Evolutionary conservation across 2,888 invertebrate genomes (phyloP).

Genomic region (Atrina japonica): DNA sequence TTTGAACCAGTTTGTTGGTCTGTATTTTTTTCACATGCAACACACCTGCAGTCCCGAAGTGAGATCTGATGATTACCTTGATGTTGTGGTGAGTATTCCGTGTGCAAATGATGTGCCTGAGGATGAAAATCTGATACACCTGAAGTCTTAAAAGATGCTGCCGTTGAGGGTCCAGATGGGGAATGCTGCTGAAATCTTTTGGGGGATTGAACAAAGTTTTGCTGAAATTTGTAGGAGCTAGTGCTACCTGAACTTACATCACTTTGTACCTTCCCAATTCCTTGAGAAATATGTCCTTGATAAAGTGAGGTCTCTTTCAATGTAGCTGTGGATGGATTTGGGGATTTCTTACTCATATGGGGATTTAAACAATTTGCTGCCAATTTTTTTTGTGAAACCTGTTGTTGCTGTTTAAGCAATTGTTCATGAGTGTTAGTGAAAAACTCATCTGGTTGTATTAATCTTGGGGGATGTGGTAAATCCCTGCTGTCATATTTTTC

Average conservation of each 20-base stretch:
- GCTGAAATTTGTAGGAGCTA: not conserved
- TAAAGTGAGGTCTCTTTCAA: not conserved
- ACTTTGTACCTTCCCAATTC: not conserved
- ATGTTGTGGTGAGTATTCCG: not conserved
- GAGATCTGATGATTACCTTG: conserved; percentile 10
- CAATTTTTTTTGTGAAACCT: not conserved
- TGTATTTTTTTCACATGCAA: conserved; percentile 7
- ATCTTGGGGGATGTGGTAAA: not conserved
- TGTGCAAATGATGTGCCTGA: not conserved
- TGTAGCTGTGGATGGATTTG: not conserved
- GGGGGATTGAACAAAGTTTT: conserved; percentile 4
- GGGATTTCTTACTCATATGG: no score
- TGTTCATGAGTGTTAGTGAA: not conserved
- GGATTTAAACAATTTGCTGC: not conserved
- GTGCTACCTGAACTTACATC: not conserved
- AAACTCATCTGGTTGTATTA: not conserved
- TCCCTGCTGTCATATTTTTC: not conserved
- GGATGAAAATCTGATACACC: not conserved
- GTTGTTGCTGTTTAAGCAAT: not conserved
- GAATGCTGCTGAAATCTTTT: not conserved
- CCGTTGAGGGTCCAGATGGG: not conserved
- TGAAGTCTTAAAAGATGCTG: no score
- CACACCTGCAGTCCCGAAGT: conserved; percentile 19
- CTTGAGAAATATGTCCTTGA: not conserved
- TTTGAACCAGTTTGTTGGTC: no score